Percentiles rank a stretch among this genome's conserved stretches.
Conservation (phyloP, 1,140 invertebrate genomes). For the Catajapyx aquilonaris region DNA sequence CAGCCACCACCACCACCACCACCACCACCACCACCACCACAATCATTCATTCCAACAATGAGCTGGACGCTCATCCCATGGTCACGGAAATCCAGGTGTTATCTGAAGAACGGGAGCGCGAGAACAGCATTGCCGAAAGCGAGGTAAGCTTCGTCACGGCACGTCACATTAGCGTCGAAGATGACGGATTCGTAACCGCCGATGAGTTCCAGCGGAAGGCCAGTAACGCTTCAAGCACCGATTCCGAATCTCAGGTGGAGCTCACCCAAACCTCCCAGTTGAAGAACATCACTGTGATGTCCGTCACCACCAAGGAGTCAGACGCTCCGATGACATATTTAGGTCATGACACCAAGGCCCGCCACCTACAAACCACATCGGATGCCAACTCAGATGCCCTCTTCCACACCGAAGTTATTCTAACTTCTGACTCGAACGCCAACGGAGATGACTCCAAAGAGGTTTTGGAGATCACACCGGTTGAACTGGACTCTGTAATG, state of each 20-base stretch:
- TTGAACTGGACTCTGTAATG: conserved; percentile 12
- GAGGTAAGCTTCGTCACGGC: no score
- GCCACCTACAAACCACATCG: conserved; percentile 3
- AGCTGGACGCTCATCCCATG: background rate
- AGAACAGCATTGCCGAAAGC: no score
- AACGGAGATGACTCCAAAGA: no score
- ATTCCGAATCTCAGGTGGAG: no score
- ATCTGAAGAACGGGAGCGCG: no score
- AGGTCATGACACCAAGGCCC: no score
- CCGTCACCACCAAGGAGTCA: background rate
- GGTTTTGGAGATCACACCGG: conserved; percentile 11
- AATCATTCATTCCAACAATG: conserved; percentile 16
- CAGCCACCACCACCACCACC: conserved; percentile 3
- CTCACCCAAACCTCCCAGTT: no score
- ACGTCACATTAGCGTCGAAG: no score
- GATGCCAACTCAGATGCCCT: conserved; percentile 6
- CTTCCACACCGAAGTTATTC: background rate
- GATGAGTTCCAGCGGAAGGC: no score
- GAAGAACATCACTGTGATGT: conserved; percentile 1
- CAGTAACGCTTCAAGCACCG: no score
- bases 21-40: conserved; percentile 19
- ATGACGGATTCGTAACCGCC: no score
- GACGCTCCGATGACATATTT: no score
- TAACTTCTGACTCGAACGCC: background rate
- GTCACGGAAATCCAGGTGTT: conserved; percentile 26